Base-by-base conservation (phyloP, 2,888 invertebrate species). In the Hirtodrosophila histrioides region DNA sequence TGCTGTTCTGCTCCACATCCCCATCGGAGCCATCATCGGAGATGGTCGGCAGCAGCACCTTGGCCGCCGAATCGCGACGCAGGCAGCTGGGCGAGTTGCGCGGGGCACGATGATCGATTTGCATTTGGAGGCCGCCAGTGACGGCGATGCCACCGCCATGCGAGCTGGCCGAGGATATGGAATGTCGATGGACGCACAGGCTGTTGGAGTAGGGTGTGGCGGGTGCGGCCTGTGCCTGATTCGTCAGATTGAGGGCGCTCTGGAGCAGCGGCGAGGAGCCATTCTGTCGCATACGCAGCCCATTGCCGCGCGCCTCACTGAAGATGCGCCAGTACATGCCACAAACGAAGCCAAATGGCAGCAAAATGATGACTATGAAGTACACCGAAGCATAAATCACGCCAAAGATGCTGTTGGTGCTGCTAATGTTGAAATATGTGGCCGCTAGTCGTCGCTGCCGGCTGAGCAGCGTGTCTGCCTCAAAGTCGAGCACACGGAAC, bases 301-400 rank as follows among this genome's bases (percentile, higher is more conserved):
- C 92, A 67, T 92, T 92, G 55, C 91, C 92, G 3, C 91, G 86
- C 2, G 92, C 92, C 75, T 92, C 92, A 6, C 91, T 90, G 61
- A 92, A 91, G 56, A 92, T 92, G 51, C 92, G 88, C 92, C 92
- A 92, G 48, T 92, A 92, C 92, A 92, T 92, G 46, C 91, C 90
- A 41, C 92, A 92, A 0, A 92, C 92, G 27, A 92, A 89, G 12
- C 90, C 90, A 48, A 92, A 92, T 5, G 92, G 92, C 83, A 92
- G 69, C 69, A 92, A 44, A 3, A 92, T 92, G 49, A 92, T 91
- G 10, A 92, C 86, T 17, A 91, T 85, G 61, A 92, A 92, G 60
- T 92, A 92, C 3, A 90, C 73, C 35, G 89, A 87, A 9, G 92
- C 91, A 61, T 86, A 92, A 6, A 88, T 67, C 61, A 91, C 88